Conservation (phyloP, 2,888 invertebrate species). For the Pachycephus smyrnensis region DNA sequence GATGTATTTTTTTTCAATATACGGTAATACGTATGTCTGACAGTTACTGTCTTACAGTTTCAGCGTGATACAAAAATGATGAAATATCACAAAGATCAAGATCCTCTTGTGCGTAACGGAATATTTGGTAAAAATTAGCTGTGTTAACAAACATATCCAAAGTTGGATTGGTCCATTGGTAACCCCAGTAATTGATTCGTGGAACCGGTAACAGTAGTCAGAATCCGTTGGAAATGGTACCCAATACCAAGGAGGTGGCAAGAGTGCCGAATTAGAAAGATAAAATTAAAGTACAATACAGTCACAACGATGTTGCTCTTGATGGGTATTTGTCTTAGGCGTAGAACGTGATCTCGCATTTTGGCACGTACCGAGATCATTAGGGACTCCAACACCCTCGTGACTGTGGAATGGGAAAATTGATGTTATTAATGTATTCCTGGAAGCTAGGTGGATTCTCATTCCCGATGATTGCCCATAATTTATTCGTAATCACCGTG, state of each 20-base stretch:
- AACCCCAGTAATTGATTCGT: not conserved
- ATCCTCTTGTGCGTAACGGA: not conserved
- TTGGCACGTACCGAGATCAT: slow-evolving; percentile 56
- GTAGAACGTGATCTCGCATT: slow-evolving; percentile 40
- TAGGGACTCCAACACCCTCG: slow-evolving; percentile 36
- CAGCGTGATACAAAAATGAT: not conserved
- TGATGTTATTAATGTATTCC: slow-evolving; percentile 59
- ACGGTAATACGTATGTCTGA: not conserved
- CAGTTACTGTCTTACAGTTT: not conserved
- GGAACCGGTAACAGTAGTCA: not conserved
- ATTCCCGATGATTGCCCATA: slow-evolving; percentile 55
- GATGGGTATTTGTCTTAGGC: not conserved
- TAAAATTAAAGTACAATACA: not conserved
- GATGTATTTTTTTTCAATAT: not conserved
- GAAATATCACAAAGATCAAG: not conserved
- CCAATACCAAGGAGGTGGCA: not conserved
- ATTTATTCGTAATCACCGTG: slow-evolving; percentile 52
- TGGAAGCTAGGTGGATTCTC: slow-evolving; percentile 48
- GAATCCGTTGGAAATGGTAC: not conserved
- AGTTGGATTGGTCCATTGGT: not conserved
- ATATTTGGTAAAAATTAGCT: not conserved
- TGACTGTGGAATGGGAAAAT: slow-evolving; percentile 38
- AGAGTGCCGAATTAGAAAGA: not conserved
- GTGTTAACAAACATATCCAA: not conserved
- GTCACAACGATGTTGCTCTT: not conserved